Base-by-base conservation (phyloP, 1,140 invertebrate genomes). In the Halotydeus destructor region DNA sequence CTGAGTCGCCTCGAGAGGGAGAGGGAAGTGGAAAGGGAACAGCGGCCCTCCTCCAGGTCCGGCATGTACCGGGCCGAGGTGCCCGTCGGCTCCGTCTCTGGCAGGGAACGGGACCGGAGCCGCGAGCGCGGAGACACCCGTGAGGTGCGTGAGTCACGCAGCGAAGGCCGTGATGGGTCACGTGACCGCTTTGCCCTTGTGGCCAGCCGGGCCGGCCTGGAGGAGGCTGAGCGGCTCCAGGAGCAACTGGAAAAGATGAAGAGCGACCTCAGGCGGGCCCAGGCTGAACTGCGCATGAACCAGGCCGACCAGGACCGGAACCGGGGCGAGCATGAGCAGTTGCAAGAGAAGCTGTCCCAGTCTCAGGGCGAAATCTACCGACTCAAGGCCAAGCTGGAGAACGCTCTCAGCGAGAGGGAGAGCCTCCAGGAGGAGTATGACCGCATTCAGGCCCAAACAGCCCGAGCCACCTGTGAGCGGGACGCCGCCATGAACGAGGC, bases 301-400 rank as follows among this genome's bases (percentile, higher is more conserved):
- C 76, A 79, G 57, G 76, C 80, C 6, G 84, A 89, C 54, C 80
- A 78, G 46, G 84, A 91, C 51, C 69, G 84, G 54, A 73, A 78
- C 24, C 69, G 75, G 37, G 69, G 73, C 21, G 84, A 91, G 57
- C 19, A 77, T 1, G 71, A 78, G 41, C 75, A 75, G 25, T 63
- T 86, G 25, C 84, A 89, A 61, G 84, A 89, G 56, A 89, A 89
- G 56, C 59, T 84, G 32, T 80, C 85, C 59, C 85, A 88, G 61
- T 83, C 80, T 37, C 84, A 89, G 60, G 83, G 83, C 38, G 85
- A 91, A 60, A 83, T 91, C 30, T 89, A 89, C 56, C 69, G 83
- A 54, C 67, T 89, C 43, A 88, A 89, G 60, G 84, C 84, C 11
- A 76, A 83, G 57, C 64, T 91, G 52, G 85, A 89, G 65, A 89